These are phyloP conservation scores for Hemistola chrysoprasaria DNA, from an alignment of 2,888 invertebrate species.

Conservation along the genomic window DNA sequence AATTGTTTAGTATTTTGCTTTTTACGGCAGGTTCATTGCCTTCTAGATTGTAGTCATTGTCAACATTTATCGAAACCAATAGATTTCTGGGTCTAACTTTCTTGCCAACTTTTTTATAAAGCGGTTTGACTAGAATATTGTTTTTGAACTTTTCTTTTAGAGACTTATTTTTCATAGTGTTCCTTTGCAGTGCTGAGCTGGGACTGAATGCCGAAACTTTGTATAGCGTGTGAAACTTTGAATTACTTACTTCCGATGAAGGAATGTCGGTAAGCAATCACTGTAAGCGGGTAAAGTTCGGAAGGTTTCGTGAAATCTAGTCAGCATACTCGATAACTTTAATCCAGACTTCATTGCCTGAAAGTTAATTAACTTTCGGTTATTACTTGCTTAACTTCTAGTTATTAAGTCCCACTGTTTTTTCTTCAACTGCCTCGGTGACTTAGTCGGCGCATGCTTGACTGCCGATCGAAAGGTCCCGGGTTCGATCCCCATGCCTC, in stretches of 20 bases:
- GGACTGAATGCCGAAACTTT: conserved; percentile 28
- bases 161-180: conserved; percentile 37
- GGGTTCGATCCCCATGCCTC: no score
- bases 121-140: conserved; percentile 60
- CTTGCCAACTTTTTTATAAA: conserved; percentile 55
- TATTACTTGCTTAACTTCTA: no score
- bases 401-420: no score
- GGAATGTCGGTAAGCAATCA: conserved; percentile 19
- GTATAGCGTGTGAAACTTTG: conserved; percentile 31
- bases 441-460: no score
- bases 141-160: conserved; percentile 53
- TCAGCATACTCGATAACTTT: conserved; percentile 9
- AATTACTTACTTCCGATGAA: conserved; percentile 18
- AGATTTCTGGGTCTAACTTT: conserved; percentile 44
- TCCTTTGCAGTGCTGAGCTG: neutral
- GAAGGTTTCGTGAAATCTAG: conserved; percentile 14
- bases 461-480: no score
- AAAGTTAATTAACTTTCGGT: conserved; percentile 20
- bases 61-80: conserved; percentile 39
- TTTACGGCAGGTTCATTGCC: conserved; percentile 54
- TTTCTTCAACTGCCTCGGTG: no score
- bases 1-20: conserved; percentile 36
- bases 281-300: conserved; percentile 22
- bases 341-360: conserved; percentile 15
- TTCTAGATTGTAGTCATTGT: conserved; percentile 53